phyloP scores from a whole-genome alignment of 2,888 invertebrate genomes.

The Drosophila atripex region DNA sequence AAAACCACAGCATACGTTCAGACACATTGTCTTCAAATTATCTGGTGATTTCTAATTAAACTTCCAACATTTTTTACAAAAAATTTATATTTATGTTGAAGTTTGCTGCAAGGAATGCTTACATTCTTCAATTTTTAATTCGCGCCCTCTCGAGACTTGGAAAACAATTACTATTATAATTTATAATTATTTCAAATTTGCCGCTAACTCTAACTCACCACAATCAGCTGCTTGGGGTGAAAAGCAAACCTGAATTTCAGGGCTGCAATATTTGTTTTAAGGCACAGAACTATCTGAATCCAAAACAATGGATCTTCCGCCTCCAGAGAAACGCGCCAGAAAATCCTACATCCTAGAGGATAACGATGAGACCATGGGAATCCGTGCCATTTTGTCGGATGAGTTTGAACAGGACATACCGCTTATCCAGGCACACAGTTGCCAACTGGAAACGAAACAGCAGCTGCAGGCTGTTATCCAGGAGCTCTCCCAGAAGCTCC shows the following conservation, averaged over 20 bases:
- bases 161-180: too few relatives aligned
- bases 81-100: neutral
- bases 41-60: neutral
- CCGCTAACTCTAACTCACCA: neutral
- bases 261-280: too few relatives aligned
- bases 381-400: conserved; percentile 85
- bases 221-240: conserved; percentile 4
- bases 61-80: neutral
- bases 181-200: neutral
- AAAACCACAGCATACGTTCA: conserved; percentile 14
- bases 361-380: conserved; percentile 44
- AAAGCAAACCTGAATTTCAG: too few relatives aligned
- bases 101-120: neutral
- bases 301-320: conserved; percentile 41
- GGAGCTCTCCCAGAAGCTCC: conserved; percentile 86
- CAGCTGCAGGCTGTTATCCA: conserved; percentile 87
- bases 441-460: conserved; percentile 86
- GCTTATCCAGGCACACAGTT: conserved; percentile 86
- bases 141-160: neutral
- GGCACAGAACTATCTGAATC: neutral
- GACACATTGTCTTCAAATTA: conserved; percentile 10
- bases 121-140: neutral
- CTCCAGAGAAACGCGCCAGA: conserved; percentile 48
- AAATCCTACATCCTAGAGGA: conserved; percentile 8
- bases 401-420: conserved; percentile 85